A percentile compares a stretch with the other conserved stretches of the same genome.
Conservation (phyloP, 1,140 invertebrate species). For the Drosophila aff. region DNA sequence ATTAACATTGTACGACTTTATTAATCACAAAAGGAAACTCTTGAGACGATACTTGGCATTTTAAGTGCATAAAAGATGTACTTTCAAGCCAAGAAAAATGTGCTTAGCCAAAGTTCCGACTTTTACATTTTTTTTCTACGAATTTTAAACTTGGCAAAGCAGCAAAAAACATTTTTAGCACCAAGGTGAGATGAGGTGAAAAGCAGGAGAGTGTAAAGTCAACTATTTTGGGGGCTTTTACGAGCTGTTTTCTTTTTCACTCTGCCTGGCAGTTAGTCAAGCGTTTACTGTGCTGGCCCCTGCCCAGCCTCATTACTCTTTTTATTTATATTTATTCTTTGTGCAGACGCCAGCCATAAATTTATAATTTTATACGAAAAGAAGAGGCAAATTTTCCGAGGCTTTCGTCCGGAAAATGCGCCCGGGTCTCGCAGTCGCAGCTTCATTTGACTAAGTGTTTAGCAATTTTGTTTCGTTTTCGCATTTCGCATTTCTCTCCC, state of each 20-base stretch:
- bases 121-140: slow-evolving; percentile 5
- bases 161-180: slow-evolving; percentile 22
- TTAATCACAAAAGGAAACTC: neutral
- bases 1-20: neutral
- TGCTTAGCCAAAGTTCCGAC: neutral
- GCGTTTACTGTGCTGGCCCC: slow-evolving; percentile 47
- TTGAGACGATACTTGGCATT: slow-evolving; percentile 4
- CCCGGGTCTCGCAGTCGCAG: slow-evolving; percentile 37
- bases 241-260: slow-evolving; percentile 14
- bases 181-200: neutral
- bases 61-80: neutral
- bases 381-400: slow-evolving; percentile 60
- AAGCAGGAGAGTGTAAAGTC: slow-evolving; percentile 5
- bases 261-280: slow-evolving; percentile 32
- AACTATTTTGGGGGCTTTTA: slow-evolving; percentile 41
- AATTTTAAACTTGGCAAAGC: neutral
- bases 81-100: neutral
- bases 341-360: slow-evolving; percentile 69
- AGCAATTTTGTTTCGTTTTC: slow-evolving; percentile 70
- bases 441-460: slow-evolving; percentile 66
- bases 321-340: slow-evolving; percentile 52
- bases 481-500: slow-evolving; percentile 22
- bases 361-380: slow-evolving; percentile 71
- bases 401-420: slow-evolving; percentile 74
- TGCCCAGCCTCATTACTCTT: slow-evolving; percentile 42